A percentile compares a stretch with the other conserved stretches of the same genome.
Evolutionary conservation across 2,888 invertebrate genomes (phyloP).

Genomic region (Malacosoma neustria): DNA sequence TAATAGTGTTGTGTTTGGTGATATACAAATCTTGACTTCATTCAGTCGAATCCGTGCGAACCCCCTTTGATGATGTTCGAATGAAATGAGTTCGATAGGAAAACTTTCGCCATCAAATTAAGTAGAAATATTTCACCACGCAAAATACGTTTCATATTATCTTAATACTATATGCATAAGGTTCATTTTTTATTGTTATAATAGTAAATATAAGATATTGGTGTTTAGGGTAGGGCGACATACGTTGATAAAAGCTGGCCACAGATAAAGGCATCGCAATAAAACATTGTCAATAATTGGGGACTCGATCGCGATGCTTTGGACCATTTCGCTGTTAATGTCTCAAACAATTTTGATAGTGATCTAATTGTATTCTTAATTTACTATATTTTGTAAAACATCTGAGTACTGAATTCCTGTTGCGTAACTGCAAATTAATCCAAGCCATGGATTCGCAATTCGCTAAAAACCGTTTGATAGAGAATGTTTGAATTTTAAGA

Average conservation of each 20-base stretch:
- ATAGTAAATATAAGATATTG: constrained; percentile 9
- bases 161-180: constrained; percentile 16
- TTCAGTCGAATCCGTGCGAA: constrained; percentile 38
- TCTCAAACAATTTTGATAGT: neutral
- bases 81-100: constrained; percentile 57
- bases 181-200: constrained; percentile 16
- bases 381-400: no score
- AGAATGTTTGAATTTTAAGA: no score
- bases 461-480: no score
- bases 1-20: constrained; percentile 17
- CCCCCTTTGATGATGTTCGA: constrained; percentile 40
- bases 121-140: constrained; percentile 35
- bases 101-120: constrained; percentile 68
- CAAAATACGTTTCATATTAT: neutral
- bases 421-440: no score
- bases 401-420: no score
- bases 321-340: neutral
- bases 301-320: constrained; percentile 24
- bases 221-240: constrained; percentile 31
- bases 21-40: constrained; percentile 39
- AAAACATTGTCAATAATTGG: constrained; percentile 66
- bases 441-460: no score
- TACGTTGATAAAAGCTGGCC: constrained; percentile 58
- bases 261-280: constrained; percentile 50
- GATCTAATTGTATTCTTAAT: constrained; percentile 8